Base-by-base conservation (phyloP, 2,888 invertebrate species). In the Brachyptera putata region DNA sequence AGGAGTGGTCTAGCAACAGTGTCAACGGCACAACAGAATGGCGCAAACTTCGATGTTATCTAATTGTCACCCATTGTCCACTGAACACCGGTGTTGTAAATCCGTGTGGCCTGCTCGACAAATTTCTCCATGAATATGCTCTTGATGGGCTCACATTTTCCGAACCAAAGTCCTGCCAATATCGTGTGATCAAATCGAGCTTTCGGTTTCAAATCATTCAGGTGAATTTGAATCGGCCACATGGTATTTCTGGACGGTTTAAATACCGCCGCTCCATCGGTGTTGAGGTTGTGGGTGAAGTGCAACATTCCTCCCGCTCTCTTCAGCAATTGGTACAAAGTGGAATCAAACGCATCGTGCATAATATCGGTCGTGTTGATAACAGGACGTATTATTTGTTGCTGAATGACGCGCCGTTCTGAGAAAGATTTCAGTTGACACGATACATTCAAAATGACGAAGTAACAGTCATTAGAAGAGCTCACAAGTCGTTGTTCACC, bases 1-100 rank as follows among this genome's bases (percentile, higher is more conserved):
- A 56, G 7, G 2, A 61, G 13, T 1, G 61, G 53, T 30, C 55
- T 53, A 1, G 61, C 61, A 4, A 53, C 34, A 9, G 61, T 46
- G 49, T 63, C 63, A 16, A 41, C 55, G 13, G 36, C 39, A 25
- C 37, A 36, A 26, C 25, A 58, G 4, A 55, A 18, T 18, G 60
- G 43, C 30, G 34, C 49, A 24, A 63, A 25, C n/a, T 25, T 22
- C 2, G 49, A 49, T 4, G 13, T 49, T 13, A 49, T 25, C n/a
- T 25, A 4, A 3, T 49, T 25, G 3, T 7, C 13, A 5, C n/a
- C n/a, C n/a, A n/a, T n/a, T n/a, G n/a, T n/a, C n/a, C n/a, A n/a
- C n/a, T n/a, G n/a, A n/a, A n/a, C n/a, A n/a, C n/a, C n/a, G n/a
- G n/a, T n/a, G n/a, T n/a, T n/a, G n/a, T n/a, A n/a, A n/a, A n/a